phyloP scores from a whole-genome alignment of 35 echinoderm and acorn worm species.

The Diadema setosum region DNA sequence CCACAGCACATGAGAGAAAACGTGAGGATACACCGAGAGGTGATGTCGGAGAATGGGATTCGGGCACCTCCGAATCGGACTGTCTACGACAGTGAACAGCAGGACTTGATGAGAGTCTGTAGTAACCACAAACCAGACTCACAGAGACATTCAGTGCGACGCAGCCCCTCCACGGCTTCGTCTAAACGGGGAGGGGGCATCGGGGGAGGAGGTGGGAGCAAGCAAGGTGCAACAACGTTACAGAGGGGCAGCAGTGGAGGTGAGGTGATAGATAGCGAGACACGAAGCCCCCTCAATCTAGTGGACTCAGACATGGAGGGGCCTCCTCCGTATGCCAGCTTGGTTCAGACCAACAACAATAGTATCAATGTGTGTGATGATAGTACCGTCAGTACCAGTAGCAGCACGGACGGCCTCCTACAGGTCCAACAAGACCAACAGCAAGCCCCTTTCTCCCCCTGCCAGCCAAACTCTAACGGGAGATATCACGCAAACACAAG shows the following conservation, averaged over 20 bases:
- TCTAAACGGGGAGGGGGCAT: neutral
- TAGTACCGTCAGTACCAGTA: constrained; percentile 6
- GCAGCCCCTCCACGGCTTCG: neutral
- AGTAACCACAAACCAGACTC: constrained; percentile 15
- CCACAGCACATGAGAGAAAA: constrained; percentile 41
- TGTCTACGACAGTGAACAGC: constrained; percentile 78
- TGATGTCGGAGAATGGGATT: constrained; percentile 54
- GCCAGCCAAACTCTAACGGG: neutral
- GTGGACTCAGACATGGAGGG: constrained; percentile 66
- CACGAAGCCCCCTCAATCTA: constrained; percentile 50
- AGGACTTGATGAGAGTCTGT: constrained; percentile 28
- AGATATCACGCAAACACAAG: neutral
- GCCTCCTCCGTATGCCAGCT: constrained; percentile 76
- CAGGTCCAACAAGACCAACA: neutral
- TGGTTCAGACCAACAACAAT: constrained; percentile 66
- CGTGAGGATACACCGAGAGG: constrained; percentile 43
- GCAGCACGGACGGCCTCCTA: constrained; percentile 1
- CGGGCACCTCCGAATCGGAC: constrained; percentile 86
- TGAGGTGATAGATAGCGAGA: constrained; percentile 84
- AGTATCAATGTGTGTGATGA: constrained; percentile 79
- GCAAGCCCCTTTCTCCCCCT: neutral
- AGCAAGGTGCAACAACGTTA: neutral
- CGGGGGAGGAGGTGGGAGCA: neutral
- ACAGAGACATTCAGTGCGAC: neutral
- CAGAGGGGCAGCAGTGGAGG: neutral